Percentiles rank a stretch among this genome's conserved stretches.
Evolutionary conservation across 64 coral and sea anemone species (phyloP).

Genomic region (Montipora efflorescens): DNA sequence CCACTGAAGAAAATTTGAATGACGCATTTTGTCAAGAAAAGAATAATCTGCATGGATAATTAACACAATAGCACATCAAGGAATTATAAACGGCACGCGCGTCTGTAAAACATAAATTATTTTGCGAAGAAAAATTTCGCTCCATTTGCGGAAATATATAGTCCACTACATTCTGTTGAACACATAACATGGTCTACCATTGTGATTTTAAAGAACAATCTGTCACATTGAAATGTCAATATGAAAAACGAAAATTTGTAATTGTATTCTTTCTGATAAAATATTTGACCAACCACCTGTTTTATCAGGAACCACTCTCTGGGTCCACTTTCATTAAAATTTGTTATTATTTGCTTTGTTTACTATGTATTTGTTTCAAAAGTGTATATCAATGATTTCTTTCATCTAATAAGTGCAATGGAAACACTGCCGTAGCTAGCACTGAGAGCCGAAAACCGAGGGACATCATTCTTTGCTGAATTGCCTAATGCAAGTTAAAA

Average conservation of each 20-base stretch:
- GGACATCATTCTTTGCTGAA: too few species aligned
- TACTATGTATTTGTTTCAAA: not conserved
- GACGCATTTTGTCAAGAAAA: not conserved
- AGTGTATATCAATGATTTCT: too few species aligned
- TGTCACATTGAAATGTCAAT: not conserved
- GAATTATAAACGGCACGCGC: not conserved
- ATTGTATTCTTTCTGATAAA: not conserved
- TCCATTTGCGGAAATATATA: not conserved
- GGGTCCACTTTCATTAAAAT: too few species aligned
- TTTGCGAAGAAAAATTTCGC: not conserved
- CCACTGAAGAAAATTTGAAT: not conserved
- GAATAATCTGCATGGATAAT: not conserved
- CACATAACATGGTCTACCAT: not conserved
- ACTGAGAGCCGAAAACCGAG: too few species aligned
- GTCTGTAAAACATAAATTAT: not conserved
- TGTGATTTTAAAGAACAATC: not conserved
- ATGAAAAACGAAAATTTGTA: not conserved
- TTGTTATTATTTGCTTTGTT: not conserved
- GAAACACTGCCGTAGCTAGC: too few species aligned
- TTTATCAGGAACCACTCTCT: not conserved
- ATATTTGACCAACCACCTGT: constrained; percentile 39
- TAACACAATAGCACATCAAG: not conserved
- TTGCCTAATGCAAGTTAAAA: too few species aligned
- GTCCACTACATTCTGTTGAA: not conserved
- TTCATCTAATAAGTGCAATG: too few species aligned